Percentiles rank a stretch among this genome's conserved stretches.
Evolutionary conservation across 2,113 vertebrate species (phyloP).

Genomic region (Aegotheles bennettii): DNA sequence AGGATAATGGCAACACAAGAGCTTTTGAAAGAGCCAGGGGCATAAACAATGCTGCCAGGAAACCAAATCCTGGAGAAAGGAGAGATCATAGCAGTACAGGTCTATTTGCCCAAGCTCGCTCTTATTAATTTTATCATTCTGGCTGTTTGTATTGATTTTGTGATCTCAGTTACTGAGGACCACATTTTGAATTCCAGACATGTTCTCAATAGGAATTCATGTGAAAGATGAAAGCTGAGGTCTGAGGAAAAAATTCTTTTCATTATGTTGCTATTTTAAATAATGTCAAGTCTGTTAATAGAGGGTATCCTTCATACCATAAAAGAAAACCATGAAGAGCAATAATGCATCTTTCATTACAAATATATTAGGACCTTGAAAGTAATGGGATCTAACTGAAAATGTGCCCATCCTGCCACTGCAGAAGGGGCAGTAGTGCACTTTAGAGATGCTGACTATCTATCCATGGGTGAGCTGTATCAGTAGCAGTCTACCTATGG

Average conservation of each 20-base stretch:
- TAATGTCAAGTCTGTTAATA: neutral
- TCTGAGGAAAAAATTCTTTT: neutral
- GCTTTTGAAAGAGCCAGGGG: neutral
- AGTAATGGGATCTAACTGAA: neutral
- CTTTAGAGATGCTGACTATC: neutral
- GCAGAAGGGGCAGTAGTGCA: neutral
- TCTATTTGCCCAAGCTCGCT: neutral
- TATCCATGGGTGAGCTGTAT: neutral
- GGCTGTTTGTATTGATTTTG: conserved; percentile 28
- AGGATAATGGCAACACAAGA: neutral
- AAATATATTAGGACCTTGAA: neutral
- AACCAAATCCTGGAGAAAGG: neutral
- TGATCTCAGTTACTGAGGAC: neutral
- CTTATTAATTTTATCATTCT: conserved; percentile 33
- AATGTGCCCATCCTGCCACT: neutral
- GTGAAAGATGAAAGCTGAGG: neutral
- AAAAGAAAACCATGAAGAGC: neutral
- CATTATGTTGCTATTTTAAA: neutral
- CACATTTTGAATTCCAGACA: neutral
- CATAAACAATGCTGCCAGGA: neutral
- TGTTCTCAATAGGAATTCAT: neutral
- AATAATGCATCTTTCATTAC: neutral
- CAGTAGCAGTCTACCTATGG: neutral
- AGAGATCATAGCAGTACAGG: neutral
- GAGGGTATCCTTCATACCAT: neutral